phyloP scores from a whole-genome alignment of 2,888 invertebrate species.

The Zygaena filipendulae region DNA sequence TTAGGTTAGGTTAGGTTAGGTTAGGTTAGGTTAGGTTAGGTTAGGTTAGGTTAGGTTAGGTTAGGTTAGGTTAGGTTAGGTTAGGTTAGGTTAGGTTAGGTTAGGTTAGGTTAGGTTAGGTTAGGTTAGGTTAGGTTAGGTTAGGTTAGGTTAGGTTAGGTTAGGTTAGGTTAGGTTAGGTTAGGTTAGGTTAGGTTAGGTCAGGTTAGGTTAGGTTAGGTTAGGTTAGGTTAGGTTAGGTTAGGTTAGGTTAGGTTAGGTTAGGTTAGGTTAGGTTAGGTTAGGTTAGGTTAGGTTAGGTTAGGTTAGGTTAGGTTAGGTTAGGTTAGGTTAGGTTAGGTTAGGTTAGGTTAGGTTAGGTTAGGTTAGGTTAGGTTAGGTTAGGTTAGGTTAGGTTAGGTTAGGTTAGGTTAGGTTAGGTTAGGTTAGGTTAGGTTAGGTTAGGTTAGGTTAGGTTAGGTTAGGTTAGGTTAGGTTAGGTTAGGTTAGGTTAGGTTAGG shows the following conservation, averaged over 20 bases:
- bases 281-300: conserved; percentile 15
- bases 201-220: conserved; percentile 18
- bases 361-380: conserved; percentile 12
- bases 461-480: no score
- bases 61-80: conserved; percentile 14
- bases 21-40: conserved; percentile 15
- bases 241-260: conserved; percentile 15
- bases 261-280: conserved; percentile 17
- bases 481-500: no score
- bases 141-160: conserved; percentile 16
- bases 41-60: conserved; percentile 15
- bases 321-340: conserved; percentile 14
- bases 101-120: conserved; percentile 17
- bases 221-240: conserved; percentile 18
- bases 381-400: conserved; percentile 12
- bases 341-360: conserved; percentile 13
- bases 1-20: conserved; percentile 16
- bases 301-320: conserved; percentile 15
- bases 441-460: no score
- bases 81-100: conserved; percentile 15
- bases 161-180: conserved; percentile 15
- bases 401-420: no score
- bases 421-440: no score
- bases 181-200: conserved; percentile 9
- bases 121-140: conserved; percentile 16